Evolutionary conservation across 1,140 invertebrate genomes (phyloP), one percentile per base, ranked within the genome.

Genomic region (Drosophila miranda): DNA sequence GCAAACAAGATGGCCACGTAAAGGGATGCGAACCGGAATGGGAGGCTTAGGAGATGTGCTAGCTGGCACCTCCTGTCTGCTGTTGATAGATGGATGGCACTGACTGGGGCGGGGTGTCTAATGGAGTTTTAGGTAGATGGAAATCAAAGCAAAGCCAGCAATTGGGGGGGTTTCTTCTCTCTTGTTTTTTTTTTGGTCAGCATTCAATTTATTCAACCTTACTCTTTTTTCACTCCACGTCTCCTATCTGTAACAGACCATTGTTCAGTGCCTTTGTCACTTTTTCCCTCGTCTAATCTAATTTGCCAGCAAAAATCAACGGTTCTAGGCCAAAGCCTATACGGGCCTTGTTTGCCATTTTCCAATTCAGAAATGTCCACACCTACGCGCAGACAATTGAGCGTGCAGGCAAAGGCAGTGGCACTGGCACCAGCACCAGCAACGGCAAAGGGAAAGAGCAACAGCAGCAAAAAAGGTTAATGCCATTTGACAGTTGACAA

Each of bases 401-500:
- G 78, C 59, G 64, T 64, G 73, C 59, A 43, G 62, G 82, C 82
- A 81, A 82, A 70, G 78, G 82, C 69, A 68, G 69, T 78, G 50
- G 23, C 23, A 26, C 0, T 5, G 57, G 58, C 46, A 67, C 14
- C 50, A 34, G 50, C 67, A 74, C 50, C 53, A 72, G 53, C 75
- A 77, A 84, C 82, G 87, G 82, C 82, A 87, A 87, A 74, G 78
- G 78, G 69, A 66, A 72, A 81, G 48, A 60, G 58, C 50, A 67
- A 19, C 56, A 41, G 50, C 67, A 74, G 57, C 56, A 76, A 60
- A 82, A 77, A 84, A 86, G 87, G 78, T 75, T 87, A 87, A 87
- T 87, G 82, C 83, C 82, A 87, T 87, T 87, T 87, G 82, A 87
- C 82, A 87, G 82, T 87, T 87, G 82, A 87, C 82, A 87, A 87